Conservation (phyloP, 2,888 invertebrate species). For the Drosophila conformis region DNA sequence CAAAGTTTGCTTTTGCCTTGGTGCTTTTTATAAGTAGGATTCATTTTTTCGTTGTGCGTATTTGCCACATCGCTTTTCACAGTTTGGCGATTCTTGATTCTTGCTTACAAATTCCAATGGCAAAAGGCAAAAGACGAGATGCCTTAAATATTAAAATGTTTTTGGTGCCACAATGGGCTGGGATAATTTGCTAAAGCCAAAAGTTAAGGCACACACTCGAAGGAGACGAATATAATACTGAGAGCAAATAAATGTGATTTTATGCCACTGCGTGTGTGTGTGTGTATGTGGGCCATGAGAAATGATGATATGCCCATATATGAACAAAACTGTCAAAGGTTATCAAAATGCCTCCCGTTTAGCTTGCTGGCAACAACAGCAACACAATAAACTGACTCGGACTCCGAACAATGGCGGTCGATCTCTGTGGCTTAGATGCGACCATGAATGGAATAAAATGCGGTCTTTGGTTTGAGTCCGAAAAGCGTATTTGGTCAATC, state of each 20-base stretch:
- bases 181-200: conserved; percentile 70
- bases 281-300: conserved; percentile 52
- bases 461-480: not conserved
- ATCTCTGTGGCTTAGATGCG: conserved; percentile 47
- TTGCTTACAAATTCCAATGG: conserved; percentile 51
- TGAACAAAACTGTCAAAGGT: conserved; percentile 76
- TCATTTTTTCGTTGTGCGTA: conserved; percentile 39
- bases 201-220: conserved; percentile 16
- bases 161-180: conserved; percentile 45
- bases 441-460: conserved; percentile 35
- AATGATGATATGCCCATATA: conserved; percentile 71
- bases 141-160: conserved; percentile 62
- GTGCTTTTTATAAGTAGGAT: conserved; percentile 31
- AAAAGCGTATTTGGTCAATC: conserved; percentile 27
- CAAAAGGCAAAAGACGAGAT: conserved; percentile 36
- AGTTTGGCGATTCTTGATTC: conserved; percentile 49
- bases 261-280: conserved; percentile 21
- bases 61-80: conserved; percentile 61
- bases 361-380: conserved; percentile 57
- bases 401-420: conserved; percentile 40
- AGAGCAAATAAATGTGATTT: conserved; percentile 56
- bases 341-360: conserved; percentile 77
- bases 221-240: conserved; percentile 29
- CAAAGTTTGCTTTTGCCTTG: conserved; percentile 50
- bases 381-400: conserved; percentile 31